Conservation (phyloP, 2,113 vertebrate species). For the Anhinga anhinga region DNA sequence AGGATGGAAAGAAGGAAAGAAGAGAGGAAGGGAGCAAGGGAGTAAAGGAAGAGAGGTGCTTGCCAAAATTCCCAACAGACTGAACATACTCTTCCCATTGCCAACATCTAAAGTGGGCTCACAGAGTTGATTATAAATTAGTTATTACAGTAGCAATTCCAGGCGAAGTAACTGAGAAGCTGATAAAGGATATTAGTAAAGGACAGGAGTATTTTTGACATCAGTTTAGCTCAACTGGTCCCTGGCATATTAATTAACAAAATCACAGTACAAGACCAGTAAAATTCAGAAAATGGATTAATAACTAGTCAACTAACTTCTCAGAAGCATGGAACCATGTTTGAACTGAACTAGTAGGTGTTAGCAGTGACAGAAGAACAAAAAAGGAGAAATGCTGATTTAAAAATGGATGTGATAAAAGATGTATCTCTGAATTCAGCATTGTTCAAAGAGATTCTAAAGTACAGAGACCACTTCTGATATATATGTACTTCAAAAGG, state of each 20-base stretch:
- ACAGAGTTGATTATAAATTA: not conserved
- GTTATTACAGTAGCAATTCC: not conserved
- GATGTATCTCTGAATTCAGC: not conserved
- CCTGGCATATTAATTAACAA: not conserved
- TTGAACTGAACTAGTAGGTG: not conserved
- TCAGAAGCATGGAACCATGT: not conserved
- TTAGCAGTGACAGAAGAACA: not conserved
- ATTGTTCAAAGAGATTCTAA: not conserved
- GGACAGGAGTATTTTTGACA: not conserved
- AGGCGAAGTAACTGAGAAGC: not conserved
- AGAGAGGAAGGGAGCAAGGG: not conserved
- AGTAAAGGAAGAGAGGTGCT: not conserved
- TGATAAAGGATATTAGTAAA: not conserved
- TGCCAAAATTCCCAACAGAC: not conserved
- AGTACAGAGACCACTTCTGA: rapidly evolving
- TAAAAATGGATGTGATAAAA: not conserved
- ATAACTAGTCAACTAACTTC: not conserved
- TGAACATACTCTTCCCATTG: not conserved
- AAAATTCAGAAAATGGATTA: not conserved
- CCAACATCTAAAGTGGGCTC: not conserved
- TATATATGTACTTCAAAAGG: not conserved
- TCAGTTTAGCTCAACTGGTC: not conserved
- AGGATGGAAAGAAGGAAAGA: not conserved
- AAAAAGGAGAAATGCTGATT: not conserved
- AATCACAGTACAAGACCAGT: not conserved